Conservation (phyloP, 2,797 vertebrate species). For the Oryzias sinensis region DNA sequence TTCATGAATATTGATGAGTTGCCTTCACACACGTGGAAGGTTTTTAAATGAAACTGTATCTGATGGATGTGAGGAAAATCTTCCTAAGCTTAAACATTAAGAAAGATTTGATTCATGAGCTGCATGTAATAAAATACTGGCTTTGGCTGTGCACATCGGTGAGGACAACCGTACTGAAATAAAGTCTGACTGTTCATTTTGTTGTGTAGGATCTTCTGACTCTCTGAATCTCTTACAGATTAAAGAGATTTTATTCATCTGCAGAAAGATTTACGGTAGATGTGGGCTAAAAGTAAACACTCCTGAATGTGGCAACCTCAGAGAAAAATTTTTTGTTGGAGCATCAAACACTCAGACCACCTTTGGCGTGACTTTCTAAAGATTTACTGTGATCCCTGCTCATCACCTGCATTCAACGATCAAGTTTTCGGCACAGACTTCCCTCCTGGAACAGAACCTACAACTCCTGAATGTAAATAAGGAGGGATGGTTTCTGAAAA, state of each 20-base stretch:
- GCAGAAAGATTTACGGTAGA: conserved; percentile 6
- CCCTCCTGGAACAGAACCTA: conserved; percentile 5
- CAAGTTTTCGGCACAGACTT: neutral
- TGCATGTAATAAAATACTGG: conserved; percentile 26
- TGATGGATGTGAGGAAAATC: conserved; percentile 8
- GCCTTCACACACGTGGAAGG: neutral
- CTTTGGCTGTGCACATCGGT: neutral
- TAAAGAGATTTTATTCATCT: neutral
- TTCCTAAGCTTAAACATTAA: conserved; percentile 25
- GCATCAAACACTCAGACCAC: conserved; percentile 6
- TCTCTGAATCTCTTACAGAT: conserved; percentile 13
- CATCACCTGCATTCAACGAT: neutral
- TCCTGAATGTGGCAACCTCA: neutral
- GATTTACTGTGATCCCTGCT: conserved; percentile 5
- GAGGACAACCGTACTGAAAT: conserved; percentile 24
- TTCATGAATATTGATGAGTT: neutral
- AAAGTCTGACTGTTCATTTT: conserved; percentile 29
- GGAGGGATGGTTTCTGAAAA: too few species aligned
- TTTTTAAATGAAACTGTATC: conserved; percentile 19
- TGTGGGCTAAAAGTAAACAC: conserved; percentile 1
- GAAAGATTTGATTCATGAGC: conserved; percentile 33
- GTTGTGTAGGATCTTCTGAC: conserved; percentile 20
- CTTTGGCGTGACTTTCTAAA: neutral
- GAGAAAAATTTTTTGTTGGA: conserved; percentile 4
- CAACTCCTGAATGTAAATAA: neutral